Conservation (phyloP, 2,888 invertebrate species). For the Euproctis similis region DNA sequence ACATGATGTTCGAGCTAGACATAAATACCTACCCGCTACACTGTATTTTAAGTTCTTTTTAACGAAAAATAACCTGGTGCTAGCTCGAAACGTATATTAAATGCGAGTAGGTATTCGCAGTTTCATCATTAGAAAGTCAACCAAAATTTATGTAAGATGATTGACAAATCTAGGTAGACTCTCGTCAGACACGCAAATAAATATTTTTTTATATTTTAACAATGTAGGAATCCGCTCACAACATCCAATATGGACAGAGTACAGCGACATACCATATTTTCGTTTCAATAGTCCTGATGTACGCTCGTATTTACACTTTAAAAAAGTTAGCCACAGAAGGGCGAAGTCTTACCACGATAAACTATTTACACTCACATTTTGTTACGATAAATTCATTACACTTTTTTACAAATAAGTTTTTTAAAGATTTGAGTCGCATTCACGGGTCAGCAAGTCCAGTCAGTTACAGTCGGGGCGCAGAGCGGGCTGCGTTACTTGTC, state of each 20-base stretch:
- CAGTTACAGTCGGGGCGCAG: conserved; percentile 25
- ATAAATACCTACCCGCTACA: conserved; percentile 49
- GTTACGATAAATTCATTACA: conserved; percentile 74
- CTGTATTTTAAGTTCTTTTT: conserved; percentile 25
- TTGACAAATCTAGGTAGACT: conserved; percentile 72
- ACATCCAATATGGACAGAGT: conserved; percentile 72
- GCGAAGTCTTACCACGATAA: conserved; percentile 72
- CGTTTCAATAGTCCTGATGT: conserved; percentile 56
- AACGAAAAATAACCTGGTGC: conserved; percentile 50
- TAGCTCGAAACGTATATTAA: conserved; percentile 50
- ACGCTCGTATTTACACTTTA: conserved; percentile 70
- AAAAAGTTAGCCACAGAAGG: conserved; percentile 63
- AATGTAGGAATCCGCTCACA: conserved; percentile 64
- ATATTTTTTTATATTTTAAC: conserved; percentile 70
- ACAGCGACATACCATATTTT: conserved; percentile 52
- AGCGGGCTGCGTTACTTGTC: conserved; percentile 61
- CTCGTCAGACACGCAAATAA: conserved; percentile 64
- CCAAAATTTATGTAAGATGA: conserved; percentile 70
- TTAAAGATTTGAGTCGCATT: conserved; percentile 54
- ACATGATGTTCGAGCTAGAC: conserved; percentile 58
- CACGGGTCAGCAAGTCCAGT: conserved; percentile 63
- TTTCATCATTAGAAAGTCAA: conserved; percentile 56
- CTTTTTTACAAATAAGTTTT: conserved; percentile 73
- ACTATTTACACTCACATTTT: conserved; percentile 75
- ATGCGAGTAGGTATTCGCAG: conserved; percentile 44